These are phyloP conservation scores for Stenichneumon culpator DNA, from an alignment of 2,888 invertebrate species.

Conservation along the genomic window DNA sequence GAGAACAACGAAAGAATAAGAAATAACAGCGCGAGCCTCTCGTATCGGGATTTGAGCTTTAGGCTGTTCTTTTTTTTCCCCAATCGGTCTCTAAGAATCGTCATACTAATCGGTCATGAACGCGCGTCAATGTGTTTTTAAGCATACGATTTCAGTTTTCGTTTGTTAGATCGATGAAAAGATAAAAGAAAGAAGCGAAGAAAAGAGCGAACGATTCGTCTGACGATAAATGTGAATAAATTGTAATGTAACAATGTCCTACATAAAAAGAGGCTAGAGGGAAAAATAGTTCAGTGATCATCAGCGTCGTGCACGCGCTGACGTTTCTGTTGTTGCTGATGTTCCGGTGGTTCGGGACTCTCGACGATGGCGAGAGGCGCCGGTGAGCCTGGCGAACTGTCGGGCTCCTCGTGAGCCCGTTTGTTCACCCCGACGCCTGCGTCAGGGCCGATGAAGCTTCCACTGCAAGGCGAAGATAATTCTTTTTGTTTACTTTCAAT, in stretches of 20 bases:
- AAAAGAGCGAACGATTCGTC: conserved; percentile 75
- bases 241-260: conserved; percentile 82
- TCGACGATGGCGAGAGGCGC: conserved; percentile 84
- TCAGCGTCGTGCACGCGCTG: conserved; percentile 83
- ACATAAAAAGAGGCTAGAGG: conserved; percentile 77
- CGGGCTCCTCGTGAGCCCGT: conserved; percentile 82
- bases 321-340: conserved; percentile 79
- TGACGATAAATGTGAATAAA: conserved; percentile 78
- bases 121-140: conserved; percentile 22
- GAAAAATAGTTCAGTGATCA: conserved; percentile 82
- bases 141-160: background rate
- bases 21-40: background rate
- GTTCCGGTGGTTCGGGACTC: conserved; percentile 83
- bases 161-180: conserved; percentile 11
- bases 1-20: background rate
- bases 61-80: conserved; percentile 8
- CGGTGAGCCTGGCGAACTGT: conserved; percentile 84
- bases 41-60: background rate
- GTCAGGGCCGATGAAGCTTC: conserved; percentile 83
- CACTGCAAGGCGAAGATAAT: conserved; percentile 74
- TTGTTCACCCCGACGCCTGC: conserved; percentile 82
- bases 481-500: background rate
- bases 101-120: conserved; percentile 33
- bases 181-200: conserved; percentile 69
- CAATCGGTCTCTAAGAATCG: background rate